Base-by-base conservation (phyloP, 2,797 vertebrate species). In the Coluber constrictor region DNA sequence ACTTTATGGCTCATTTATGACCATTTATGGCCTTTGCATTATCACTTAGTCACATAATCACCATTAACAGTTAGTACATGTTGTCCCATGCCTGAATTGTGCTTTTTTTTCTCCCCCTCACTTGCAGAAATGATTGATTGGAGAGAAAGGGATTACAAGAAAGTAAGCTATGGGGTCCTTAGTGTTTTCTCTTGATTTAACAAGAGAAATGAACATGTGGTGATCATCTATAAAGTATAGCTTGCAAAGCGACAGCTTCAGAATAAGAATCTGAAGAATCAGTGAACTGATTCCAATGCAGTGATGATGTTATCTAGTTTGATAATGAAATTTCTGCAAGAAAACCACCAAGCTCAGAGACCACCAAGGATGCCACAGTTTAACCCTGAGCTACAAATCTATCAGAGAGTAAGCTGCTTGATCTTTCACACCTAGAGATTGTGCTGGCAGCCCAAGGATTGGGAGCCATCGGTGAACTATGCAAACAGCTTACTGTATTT, bases 101-200 rank as follows among this genome's bases (percentile, higher is more conserved):
- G 6, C 0, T 74, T 74, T 37, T 20, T 20, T 4, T 15, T 0
- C 18, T 9, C 18, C 16, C 3, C 3, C 32, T 18, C 70, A 54
- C 70, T 37, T 37, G 32, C 18, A 79, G 70, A 43, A 37, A 37
- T 9, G 3, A 79, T 79, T 79, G 32, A 79, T 37, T 74, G 70
- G 70, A 74, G 70, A 37, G 70, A 79, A 79, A 79, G 8, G 18
- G 32, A 74, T 74, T 74, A 20, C 15, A 74, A 74, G 70, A 37
- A 74, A 43, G 18, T 10, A 79, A 79, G 32, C 3, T 43, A 32
- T n/a, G 13, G 29, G 5, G 29, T n/a, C 2, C 13, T 66, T 66
- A n/a, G 63, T 66, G 29, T 66, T 66, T 66, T 95, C 95, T 92
- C 43, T 95, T 55, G 6, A 0, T 96, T 92, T 96, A 95, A 86